Conservation (phyloP, 2,797 vertebrate genomes). For the Prunella strophiata region DNA sequence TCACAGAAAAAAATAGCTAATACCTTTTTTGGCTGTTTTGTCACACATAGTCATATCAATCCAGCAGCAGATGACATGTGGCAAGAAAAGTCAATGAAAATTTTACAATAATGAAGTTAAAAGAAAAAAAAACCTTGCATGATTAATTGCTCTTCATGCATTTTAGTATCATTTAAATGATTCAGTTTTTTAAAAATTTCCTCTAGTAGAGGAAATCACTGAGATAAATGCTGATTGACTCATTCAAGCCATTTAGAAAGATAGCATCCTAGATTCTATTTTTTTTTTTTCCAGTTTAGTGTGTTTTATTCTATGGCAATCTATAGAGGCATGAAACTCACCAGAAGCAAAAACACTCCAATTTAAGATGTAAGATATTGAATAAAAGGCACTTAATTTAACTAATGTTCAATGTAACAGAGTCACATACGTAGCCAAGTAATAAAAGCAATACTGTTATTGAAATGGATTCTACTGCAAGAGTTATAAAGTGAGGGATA, state of each 20-base stretch:
- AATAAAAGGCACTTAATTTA: conserved; percentile 48
- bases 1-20: not conserved
- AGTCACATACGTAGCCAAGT: not conserved
- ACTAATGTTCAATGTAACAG: not conserved
- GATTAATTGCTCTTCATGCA: conserved; percentile 29
- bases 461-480: not conserved
- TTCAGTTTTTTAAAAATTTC: not conserved
- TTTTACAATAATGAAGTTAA: not conserved
- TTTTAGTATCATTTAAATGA: conserved; percentile 35
- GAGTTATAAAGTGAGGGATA: not conserved
- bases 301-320: not conserved
- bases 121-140: not conserved
- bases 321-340: conserved; percentile 7
- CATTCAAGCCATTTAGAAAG: not conserved
- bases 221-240: not conserved
- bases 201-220: not conserved
- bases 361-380: not conserved
- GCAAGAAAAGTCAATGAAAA: not conserved
- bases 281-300: conserved; percentile 29
- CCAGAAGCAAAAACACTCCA: not conserved
- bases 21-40: not conserved
- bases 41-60: not conserved
- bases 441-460: conserved; percentile 10
- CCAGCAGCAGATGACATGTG: not conserved
- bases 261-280: not conserved